Base-by-base conservation (phyloP, 37 sponge, comb jelly and placozoan genomes). In the Mnemiopsis leidyi region DNA sequence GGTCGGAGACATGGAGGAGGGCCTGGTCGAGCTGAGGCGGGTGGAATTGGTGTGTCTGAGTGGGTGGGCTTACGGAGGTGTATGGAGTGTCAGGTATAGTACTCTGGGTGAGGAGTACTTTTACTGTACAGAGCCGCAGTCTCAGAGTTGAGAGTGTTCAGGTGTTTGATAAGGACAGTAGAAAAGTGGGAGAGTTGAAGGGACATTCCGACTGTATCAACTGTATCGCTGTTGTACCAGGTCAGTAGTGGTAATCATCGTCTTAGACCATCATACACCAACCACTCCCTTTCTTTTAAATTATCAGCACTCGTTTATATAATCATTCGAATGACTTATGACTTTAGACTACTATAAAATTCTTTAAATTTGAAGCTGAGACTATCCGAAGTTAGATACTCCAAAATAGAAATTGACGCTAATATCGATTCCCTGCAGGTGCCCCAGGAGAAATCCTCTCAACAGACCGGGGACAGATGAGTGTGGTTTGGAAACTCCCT, bases 21-120 rank as follows among this genome's bases (percentile, higher is more conserved):
- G 23, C 7, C 28, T 85, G 40, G 3, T 5, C 29, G 2, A 28
- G 23, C 26, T 85, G 0, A 38, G 90, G 23, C 24, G 21, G 61
- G 35, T 85, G 32, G 61, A 38, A 3, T 25, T 85, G 90, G 48
- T 61, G 1, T 40, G 61, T 40, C 0, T 85, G 0, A 85, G 90
- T 39, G 90, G 90, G 48, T 85, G 90, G 90, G 90, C 90, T 25
- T 85, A 40, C 23, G 90, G 90, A 1, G 90, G 90, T 5, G 90
- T 85, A n/a, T 85, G 90, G 90, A 40, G 29, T 26, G 25, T 71
- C 21, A 40, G 48, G 40, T 85, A 40, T 61, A 40, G 61, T 85
- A n/a, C 0, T 0, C 5, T 13, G n/a, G 38, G 23, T 2, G 90
- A 37, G 3, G 21, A 39, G 40, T 5, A 1, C 25, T 36, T 79